These are phyloP conservation scores for Semnopithecus entellus DNA, from an alignment of 2,113 vertebrate genomes.

Conservation along the genomic window DNA sequence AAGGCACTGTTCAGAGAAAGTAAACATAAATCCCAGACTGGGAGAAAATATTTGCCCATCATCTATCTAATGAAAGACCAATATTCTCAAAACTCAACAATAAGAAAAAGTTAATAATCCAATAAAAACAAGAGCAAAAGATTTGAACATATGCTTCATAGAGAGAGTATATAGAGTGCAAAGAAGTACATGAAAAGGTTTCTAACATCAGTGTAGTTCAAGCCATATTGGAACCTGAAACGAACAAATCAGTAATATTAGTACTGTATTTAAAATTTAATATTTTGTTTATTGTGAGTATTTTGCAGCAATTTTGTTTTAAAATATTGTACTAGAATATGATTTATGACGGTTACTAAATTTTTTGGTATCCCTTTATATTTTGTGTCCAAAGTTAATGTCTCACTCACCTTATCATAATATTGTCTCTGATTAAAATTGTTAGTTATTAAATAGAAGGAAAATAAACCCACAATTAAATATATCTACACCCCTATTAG, in stretches of 20 bases:
- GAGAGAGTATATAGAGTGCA: not conserved
- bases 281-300: not conserved
- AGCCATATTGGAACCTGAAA: not conserved
- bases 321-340: not conserved
- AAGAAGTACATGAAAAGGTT: not conserved
- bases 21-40: not conserved
- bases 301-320: not conserved
- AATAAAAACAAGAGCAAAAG: not conserved
- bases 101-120: not conserved
- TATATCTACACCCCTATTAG: not conserved
- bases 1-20: not conserved
- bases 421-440: not conserved
- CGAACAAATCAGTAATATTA: not conserved
- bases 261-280: not conserved
- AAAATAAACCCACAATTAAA: not conserved
- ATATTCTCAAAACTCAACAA: not conserved
- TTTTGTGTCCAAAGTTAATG: not conserved
- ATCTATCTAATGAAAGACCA: not conserved
- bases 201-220: not conserved
- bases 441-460: not conserved
- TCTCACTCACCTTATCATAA: not conserved
- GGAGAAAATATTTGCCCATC: not conserved
- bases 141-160: not conserved
- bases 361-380: not conserved
- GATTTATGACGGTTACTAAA: not conserved